phyloP scores from a whole-genome alignment of 2,888 invertebrate genomes.

The Drosophila sordidula region DNA sequence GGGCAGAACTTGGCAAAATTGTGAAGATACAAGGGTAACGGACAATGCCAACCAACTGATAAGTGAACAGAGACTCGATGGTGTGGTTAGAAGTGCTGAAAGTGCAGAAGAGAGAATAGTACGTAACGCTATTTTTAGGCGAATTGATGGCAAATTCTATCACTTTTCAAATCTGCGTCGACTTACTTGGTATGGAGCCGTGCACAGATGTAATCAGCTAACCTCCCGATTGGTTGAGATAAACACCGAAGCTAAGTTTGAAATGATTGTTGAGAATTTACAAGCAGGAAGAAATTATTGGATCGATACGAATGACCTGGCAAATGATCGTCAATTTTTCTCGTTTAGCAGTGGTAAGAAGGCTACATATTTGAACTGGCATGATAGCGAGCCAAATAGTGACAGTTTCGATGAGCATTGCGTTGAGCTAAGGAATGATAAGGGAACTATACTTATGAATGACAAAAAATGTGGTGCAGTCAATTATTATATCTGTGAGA shows the following conservation, averaged over 20 bases:
- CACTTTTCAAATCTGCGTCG: neutral
- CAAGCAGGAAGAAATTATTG: neutral
- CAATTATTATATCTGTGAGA: neutral
- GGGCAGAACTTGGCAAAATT: too few species aligned
- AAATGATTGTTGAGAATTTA: neutral
- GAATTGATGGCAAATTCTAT: neutral
- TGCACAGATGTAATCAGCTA: neutral
- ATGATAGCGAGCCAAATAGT: neutral
- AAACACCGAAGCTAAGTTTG: neutral
- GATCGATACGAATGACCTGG: neutral
- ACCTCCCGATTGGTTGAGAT: neutral
- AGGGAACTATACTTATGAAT: neutral
- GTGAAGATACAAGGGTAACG: too few species aligned
- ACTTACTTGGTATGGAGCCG: neutral
- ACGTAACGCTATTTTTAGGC: neutral
- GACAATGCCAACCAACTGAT: too few species aligned
- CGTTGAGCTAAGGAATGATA: neutral
- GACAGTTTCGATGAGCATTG: neutral
- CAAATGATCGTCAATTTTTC: neutral
- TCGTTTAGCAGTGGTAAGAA: neutral
- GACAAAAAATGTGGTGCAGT: neutral
- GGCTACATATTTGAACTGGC: neutral
- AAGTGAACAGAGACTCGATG: too few species aligned
- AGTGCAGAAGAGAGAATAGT: neutral
- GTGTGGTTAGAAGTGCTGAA: too few species aligned